phyloP scores from a whole-genome alignment of 2,888 invertebrate genomes.

The Smittia sp. region DNA sequence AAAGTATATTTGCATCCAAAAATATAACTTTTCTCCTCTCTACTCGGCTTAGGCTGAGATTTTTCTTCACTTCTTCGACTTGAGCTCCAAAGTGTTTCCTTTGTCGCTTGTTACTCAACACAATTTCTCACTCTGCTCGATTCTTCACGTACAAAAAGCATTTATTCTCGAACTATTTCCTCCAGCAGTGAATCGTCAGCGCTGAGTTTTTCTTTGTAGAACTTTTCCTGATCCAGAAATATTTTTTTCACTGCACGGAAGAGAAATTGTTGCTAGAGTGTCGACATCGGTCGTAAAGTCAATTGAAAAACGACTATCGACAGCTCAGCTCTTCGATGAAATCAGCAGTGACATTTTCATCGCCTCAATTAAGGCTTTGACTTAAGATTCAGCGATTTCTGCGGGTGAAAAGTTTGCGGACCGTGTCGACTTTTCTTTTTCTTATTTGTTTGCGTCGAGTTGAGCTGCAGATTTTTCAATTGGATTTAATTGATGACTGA shows the following conservation, averaged over 20 bases:
- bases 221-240: constrained; percentile 1
- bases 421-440: constrained; percentile 13
- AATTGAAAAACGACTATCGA: neutral
- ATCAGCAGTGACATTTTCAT: neutral
- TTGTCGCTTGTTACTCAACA: neutral
- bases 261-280: neutral
- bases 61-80: neutral
- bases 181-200: neutral
- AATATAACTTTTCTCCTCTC: constrained; percentile 18
- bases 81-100: no score
- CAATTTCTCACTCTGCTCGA: neutral
- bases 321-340: neutral
- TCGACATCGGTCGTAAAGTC: neutral
- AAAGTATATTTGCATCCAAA: constrained; percentile 20
- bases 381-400: no score
- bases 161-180: neutral
- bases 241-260: constrained; percentile 18
- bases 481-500: constrained; percentile 7
- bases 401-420: neutral
- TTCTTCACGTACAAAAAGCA: neutral
- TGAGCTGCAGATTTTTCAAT: neutral
- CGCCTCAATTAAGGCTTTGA: no score
- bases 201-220: constrained; percentile 16
- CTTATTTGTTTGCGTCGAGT: constrained; percentile 6
- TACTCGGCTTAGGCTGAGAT: neutral